Percentiles rank a stretch among this genome's conserved stretches.
phyloP scores from a whole-genome alignment of 2,888 invertebrate species.

The Elmis aenea region DNA sequence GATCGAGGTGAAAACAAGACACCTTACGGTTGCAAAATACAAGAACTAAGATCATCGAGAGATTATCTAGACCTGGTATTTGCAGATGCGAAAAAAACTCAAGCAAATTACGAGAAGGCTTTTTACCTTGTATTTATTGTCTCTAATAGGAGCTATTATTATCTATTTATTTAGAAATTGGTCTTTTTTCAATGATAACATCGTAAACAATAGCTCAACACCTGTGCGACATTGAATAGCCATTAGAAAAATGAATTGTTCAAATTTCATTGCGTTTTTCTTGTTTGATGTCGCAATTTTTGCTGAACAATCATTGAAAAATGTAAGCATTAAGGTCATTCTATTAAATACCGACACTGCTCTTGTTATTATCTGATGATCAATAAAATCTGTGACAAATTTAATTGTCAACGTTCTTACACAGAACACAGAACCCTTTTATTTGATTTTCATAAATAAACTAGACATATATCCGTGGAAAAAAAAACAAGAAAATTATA shows the following conservation, averaged over 20 bases:
- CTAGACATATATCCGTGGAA: too few species aligned
- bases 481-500: too few species aligned
- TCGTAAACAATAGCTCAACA: slow-evolving; percentile 29
- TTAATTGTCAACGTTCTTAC: too few species aligned
- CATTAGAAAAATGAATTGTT: background rate
- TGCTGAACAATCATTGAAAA: background rate
- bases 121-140: slow-evolving; percentile 23
- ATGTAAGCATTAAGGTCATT: too few species aligned
- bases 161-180: slow-evolving; percentile 24
- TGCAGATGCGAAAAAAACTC: slow-evolving; percentile 8
- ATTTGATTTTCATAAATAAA: too few species aligned
- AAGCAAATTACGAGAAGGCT: slow-evolving; percentile 10
- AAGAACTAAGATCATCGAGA: slow-evolving; percentile 7
- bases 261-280: background rate
- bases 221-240: slow-evolving; percentile 25
- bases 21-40: slow-evolving; percentile 2
- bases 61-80: slow-evolving; percentile 10
- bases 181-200: slow-evolving; percentile 23
- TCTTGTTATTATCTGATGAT: too few species aligned
- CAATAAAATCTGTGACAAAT: too few species aligned
- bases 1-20: slow-evolving; percentile 14
- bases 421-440: too few species aligned
- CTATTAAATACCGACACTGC: too few species aligned
- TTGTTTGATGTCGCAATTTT: background rate
- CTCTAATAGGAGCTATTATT: slow-evolving; percentile 18